Base-by-base conservation (phyloP, 2,113 vertebrate genomes). In the Vombatus ursinus region DNA sequence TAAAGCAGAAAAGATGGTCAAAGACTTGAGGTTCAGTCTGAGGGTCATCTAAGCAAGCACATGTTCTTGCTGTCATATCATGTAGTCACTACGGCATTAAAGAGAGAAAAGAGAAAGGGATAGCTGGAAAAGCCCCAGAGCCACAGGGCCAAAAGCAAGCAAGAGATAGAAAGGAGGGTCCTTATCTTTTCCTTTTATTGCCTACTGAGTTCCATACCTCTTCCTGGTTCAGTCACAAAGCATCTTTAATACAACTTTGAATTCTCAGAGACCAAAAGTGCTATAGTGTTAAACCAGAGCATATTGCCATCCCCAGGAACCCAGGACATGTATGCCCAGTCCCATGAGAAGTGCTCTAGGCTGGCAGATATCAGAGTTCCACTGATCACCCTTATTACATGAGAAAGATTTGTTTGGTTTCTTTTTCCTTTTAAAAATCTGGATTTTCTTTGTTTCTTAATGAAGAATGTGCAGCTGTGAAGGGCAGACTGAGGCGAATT, bases 391-490 rank as follows among this genome's bases (percentile, higher is more conserved):
- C 37, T 77, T 77, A 44, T 77, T 77, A 77, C 12, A 77, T 77
- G 68, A 77, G 37, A 77, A 77, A 77, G 37, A 44, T 77, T 44
- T 53, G 92, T 95, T 92, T 84, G 90, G 94, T 95, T 97, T 94
- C 84, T 94, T 92, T 97, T 28, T 93, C 94, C 92, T 91, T 94
- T 84, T 92, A 57, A 89, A 90, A 95, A 90, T 92, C 52, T 22
- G 57, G 95, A 94, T 94, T 52, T 94, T 90, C 96, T 97, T 97
- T 96, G 95, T 96, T 97, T 92, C 92, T 49, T 92, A 92, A 93
- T 90, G 93, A 89, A 24, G 49, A 94, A 51, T 16, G 57, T 52
- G 51, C 93, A 50, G 92, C 95, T 77, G 49, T 50, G 68, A 91
- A 6, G 84, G 68, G 84, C 24, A 89, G 52, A 90, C 44, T 91